Evolutionary conservation across 1,140 invertebrate genomes (phyloP).

Genomic region (Drosophila asahinai): DNA sequence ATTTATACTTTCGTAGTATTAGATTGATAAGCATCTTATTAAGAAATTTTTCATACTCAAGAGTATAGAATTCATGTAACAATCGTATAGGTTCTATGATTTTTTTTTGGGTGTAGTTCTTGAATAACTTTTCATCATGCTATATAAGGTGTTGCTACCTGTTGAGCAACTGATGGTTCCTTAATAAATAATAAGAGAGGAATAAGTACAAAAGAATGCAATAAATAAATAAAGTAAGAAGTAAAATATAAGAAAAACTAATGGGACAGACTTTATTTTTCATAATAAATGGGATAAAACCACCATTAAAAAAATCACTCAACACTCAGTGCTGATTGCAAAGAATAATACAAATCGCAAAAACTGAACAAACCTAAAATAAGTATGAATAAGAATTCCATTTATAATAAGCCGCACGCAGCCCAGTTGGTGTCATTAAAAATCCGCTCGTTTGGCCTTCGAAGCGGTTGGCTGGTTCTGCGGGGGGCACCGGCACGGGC

Average conservation of each 20-base stretch:
- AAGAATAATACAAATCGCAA: conserved; percentile 4
- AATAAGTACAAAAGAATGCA: too few species aligned
- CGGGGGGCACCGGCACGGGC: not conserved
- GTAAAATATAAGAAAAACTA: not conserved
- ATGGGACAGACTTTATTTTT: not conserved
- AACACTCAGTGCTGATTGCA: not conserved
- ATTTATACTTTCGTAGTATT: too few species aligned
- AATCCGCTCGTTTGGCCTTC: conserved; percentile 23
- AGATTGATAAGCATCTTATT: too few species aligned
- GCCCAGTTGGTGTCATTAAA: conserved; percentile 27
- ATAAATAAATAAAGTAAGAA: too few species aligned
- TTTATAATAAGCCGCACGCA: conserved; percentile 23
- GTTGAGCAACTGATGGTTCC: too few species aligned
- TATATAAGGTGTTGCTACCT: too few species aligned
- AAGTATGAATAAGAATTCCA: conserved; percentile 22
- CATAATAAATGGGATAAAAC: not conserved
- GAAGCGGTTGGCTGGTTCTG: conserved; percentile 33
- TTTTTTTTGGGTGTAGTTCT: too few species aligned
- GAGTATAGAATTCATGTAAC: too few species aligned
- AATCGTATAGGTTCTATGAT: too few species aligned
- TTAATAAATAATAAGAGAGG: too few species aligned
- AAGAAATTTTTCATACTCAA: too few species aligned
- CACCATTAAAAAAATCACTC: not conserved
- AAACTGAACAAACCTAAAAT: conserved; percentile 11
- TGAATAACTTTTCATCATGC: too few species aligned